Percentiles rank a stretch among this genome's conserved stretches.
Conservation (phyloP, 2,888 invertebrate genomes). For the Polyommatus icarus region DNA sequence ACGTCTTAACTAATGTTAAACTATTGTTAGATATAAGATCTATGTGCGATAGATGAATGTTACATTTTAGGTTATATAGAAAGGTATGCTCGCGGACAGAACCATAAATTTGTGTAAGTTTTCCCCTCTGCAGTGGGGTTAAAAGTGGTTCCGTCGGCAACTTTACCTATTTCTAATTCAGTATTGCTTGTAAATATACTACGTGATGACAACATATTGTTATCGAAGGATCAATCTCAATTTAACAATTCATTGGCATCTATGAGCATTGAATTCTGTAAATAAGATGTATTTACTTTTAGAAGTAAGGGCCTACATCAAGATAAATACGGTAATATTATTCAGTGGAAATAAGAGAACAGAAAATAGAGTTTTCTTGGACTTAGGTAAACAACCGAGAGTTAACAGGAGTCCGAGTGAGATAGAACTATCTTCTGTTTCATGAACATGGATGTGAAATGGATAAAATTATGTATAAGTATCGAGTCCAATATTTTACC, state of each 20-base stretch:
- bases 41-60: neutral
- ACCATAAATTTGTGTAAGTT: neutral
- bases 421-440: neutral
- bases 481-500: neutral
- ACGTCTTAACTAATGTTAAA: neutral
- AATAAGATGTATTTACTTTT: neutral
- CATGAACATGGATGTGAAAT: neutral
- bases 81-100: neutral
- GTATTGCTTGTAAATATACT: neutral
- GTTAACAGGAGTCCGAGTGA: neutral
- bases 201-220: neutral
- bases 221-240: neutral
- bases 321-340: neutral
- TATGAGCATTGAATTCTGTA: neutral
- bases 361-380: neutral
- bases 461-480: neutral
- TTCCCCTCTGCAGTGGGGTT: neutral
- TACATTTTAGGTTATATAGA: neutral
- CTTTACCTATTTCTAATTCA: neutral
- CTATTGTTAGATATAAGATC: neutral
- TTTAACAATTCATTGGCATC: neutral
- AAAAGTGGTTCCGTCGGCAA: neutral
- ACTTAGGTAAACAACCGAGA: neutral
- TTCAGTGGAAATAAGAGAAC: neutral
- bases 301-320: neutral